These are phyloP conservation scores for Drosophila anomelani DNA, from an alignment of 2,888 invertebrate species.

Conservation along the genomic window DNA sequence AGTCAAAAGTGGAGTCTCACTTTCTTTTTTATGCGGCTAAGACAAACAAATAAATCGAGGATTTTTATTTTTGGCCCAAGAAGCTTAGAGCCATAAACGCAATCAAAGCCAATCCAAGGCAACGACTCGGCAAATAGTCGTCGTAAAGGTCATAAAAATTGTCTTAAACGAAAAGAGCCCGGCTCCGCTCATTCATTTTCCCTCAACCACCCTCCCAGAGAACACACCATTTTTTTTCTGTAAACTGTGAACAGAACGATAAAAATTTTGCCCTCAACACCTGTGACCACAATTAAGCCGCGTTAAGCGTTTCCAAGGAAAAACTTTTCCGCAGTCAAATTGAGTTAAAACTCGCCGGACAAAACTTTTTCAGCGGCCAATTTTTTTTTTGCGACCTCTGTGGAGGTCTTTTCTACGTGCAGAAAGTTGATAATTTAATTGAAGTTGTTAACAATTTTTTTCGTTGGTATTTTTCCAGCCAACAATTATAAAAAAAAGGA, in stretches of 20 bases:
- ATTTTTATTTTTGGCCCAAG: slow-evolving; percentile 59
- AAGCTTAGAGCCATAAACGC: slow-evolving; percentile 55
- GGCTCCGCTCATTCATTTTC: slow-evolving; percentile 9
- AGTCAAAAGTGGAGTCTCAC: slow-evolving; percentile 12
- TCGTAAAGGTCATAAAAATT: slow-evolving; percentile 81
- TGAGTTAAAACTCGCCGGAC: slow-evolving; percentile 68
- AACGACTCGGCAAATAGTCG: slow-evolving; percentile 77
- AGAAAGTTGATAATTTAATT: slow-evolving; percentile 80
- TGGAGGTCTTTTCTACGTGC: slow-evolving; percentile 41
- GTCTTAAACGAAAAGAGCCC: slow-evolving; percentile 68
- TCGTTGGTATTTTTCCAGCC: slow-evolving; percentile 11
- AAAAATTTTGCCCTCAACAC: slow-evolving; percentile 81
- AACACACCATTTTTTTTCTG: slow-evolving; percentile 33
- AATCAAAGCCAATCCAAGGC: slow-evolving; percentile 71
- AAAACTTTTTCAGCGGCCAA: slow-evolving; percentile 57
- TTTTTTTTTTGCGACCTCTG: slow-evolving; percentile 56
- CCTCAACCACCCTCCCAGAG: slow-evolving; percentile 9
- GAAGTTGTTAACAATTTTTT: slow-evolving; percentile 77
- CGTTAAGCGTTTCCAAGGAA: slow-evolving; percentile 73
- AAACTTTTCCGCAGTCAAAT: slow-evolving; percentile 71
- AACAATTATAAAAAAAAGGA: slow-evolving; percentile 26
- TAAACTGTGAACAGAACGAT: slow-evolving; percentile 80
- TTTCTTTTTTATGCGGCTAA: slow-evolving; percentile 65
- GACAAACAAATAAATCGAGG: slow-evolving; percentile 75
- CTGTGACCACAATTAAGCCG: slow-evolving; percentile 83